Evolutionary conservation across 1,140 invertebrate genomes (phyloP).

Genomic region (Pachyrhynchus sulphureomaculatus): DNA sequence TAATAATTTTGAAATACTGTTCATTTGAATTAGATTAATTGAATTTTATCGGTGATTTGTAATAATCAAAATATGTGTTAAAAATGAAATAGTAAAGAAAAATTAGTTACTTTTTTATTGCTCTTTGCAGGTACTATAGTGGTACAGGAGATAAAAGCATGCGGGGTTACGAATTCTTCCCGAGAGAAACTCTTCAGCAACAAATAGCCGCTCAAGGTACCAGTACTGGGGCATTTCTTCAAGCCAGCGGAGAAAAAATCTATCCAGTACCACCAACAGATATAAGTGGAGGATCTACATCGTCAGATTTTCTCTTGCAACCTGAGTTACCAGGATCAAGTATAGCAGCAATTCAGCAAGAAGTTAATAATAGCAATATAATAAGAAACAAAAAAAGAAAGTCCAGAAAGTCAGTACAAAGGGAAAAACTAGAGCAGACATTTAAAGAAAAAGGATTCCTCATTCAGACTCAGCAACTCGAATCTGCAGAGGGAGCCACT

Average conservation of each 20-base stretch:
- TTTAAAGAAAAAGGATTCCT: slow-evolving; percentile 91
- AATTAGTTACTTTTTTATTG: too few relatives aligned
- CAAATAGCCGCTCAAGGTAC: slow-evolving; percentile 52
- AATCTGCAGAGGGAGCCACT: slow-evolving; percentile 87
- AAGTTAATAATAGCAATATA: slow-evolving; percentile 48
- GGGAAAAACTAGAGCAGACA: slow-evolving; percentile 86
- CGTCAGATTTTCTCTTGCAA: slow-evolving; percentile 52
- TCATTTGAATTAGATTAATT: too few relatives aligned
- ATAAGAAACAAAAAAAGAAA: slow-evolving; percentile 62
- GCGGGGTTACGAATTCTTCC: slow-evolving; percentile 75
- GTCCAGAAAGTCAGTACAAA: slow-evolving; percentile 77
- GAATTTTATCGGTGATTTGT: too few relatives aligned
- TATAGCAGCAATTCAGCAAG: slow-evolving; percentile 25
- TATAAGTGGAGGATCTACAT: slow-evolving; percentile 35
- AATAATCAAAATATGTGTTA: too few relatives aligned
- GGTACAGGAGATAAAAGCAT: slow-evolving; percentile 73
- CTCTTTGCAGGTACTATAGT: slow-evolving; percentile 66
- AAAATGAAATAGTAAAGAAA: too few relatives aligned
- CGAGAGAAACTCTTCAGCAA: slow-evolving; percentile 67
- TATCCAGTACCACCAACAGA: slow-evolving; percentile 44
- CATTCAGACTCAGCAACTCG: slow-evolving; percentile 88
- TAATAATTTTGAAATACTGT: too few relatives aligned
- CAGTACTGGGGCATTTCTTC: slow-evolving; percentile 56
- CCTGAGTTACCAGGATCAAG: slow-evolving; percentile 50
- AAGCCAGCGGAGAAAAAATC: slow-evolving; percentile 58